Percentiles rank a stretch among this genome's conserved stretches.
Conservation (phyloP, 2,797 vertebrate genomes). For the Sebastes cheni region DNA sequence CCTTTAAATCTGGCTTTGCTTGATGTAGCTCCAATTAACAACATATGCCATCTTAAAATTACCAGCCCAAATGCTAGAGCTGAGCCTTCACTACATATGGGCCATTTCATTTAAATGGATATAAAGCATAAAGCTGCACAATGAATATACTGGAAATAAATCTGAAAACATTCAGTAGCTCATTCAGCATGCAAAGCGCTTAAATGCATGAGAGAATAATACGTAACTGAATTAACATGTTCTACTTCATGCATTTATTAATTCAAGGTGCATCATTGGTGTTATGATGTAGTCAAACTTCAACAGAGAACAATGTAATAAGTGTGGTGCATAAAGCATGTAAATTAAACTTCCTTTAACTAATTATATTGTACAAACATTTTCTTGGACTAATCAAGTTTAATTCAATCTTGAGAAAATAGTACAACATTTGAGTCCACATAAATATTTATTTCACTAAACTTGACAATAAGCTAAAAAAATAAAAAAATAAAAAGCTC, state of each 20-base stretch:
- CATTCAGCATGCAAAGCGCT: not conserved
- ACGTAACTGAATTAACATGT: fast-evolving
- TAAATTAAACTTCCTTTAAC: not conserved
- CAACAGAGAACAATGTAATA: not conserved
- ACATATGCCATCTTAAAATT: not conserved
- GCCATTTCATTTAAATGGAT: not conserved
- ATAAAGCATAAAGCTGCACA: not conserved
- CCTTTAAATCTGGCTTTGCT: no score
- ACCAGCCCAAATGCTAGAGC: not conserved
- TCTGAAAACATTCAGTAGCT: not conserved
- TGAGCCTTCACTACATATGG: not conserved
- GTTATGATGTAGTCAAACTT: not conserved
- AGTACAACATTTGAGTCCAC: not conserved
- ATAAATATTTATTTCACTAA: not conserved
- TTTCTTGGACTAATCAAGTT: not conserved
- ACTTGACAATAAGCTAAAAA: not conserved
- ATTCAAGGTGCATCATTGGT: not conserved
- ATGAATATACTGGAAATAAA: not conserved
- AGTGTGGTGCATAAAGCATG: not conserved
- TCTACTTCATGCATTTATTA: not conserved
- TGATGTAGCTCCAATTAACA: not conserved
- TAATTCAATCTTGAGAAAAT: not conserved
- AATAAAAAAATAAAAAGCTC: not conserved
- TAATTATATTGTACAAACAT: not conserved
- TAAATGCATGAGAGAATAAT: not conserved